Conservation (phyloP, 2,797 vertebrate species). For the Loriculus beryllinus region DNA sequence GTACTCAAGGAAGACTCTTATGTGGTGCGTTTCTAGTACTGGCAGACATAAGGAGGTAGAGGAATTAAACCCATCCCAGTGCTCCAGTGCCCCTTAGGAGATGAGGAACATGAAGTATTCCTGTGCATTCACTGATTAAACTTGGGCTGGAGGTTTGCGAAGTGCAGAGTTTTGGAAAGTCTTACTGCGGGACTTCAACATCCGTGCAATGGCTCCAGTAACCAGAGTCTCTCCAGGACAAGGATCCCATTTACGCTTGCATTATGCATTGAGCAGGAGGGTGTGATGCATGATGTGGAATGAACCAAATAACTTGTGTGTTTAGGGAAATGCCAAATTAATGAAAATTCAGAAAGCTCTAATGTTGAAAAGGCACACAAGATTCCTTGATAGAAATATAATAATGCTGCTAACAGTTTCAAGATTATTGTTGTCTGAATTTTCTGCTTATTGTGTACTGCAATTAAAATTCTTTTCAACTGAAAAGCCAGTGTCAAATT, state of each 20-base stretch:
- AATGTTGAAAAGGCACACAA: constrained; percentile 50
- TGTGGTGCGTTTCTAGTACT: constrained; percentile 50
- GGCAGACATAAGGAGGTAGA: constrained; percentile 53
- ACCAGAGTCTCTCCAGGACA: constrained; percentile 68
- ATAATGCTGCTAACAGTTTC: constrained; percentile 56
- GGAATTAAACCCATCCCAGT: constrained; percentile 46
- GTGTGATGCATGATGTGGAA: constrained; percentile 75
- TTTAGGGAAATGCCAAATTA: constrained; percentile 65
- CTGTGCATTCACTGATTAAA: constrained; percentile 42
- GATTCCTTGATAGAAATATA: constrained; percentile 58
- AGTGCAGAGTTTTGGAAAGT: constrained; percentile 67
- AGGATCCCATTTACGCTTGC: constrained; percentile 70
- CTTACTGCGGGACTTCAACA: constrained; percentile 62
- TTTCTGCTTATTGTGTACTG: constrained; percentile 64
- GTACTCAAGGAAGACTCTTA: constrained; percentile 50
- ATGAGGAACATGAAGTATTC: constrained; percentile 62
- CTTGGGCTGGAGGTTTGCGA: constrained; percentile 75
- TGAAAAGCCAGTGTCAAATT: constrained; percentile 54
- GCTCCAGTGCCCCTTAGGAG: constrained; percentile 62
- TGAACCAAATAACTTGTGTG: constrained; percentile 66
- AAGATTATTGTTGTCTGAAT: constrained; percentile 69
- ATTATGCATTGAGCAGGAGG: constrained; percentile 65
- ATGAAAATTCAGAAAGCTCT: constrained; percentile 69
- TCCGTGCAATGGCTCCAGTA: constrained; percentile 65
- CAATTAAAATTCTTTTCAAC: constrained; percentile 60